Base-by-base conservation (phyloP, 37 sponge, comb jelly and placozoan genomes). In the Dysidea cf. avara region DNA sequence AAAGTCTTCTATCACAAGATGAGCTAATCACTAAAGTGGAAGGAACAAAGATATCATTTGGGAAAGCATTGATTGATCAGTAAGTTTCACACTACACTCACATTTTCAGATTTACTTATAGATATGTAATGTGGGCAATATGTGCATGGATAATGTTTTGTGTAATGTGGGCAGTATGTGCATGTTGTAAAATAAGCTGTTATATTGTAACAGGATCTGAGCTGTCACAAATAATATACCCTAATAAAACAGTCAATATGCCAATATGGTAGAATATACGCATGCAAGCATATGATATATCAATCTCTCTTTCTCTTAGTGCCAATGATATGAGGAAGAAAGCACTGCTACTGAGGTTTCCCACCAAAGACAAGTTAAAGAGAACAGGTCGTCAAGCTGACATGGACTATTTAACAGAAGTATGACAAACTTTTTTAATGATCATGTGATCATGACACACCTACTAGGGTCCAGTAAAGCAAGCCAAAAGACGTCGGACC, bases 21-120 rank as follows among this genome's bases (percentile, higher is more conserved):
- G 85, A 87, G 53, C 92, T 90, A 59, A 75, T 93, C 58, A 90
- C 95, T 26, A 91, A 92, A 47, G 91, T 95, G 26, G 96, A 98
- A 75, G 99, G 96, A 2, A 94, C 95, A 39, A 98, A 95, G 87
- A 76, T 92, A 36, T 39, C 58, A 25, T 72, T 90, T 48, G 77
- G 78, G 4, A 72, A 70, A 64, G 77, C 85, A 17, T 51, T 84
- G 28, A 62, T 83, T 7, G 77, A 69, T 20, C 60, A 76, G 57
- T 67, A 40, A 78, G 79, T 59, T n/a, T n/a, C n/a, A n/a, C n/a
- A n/a, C 11, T 39, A 64, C 35, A 43, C 66, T 64, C 66, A 39
- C 7, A 64, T 40, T 12, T 43, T 64, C 12, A 64, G 16, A 7
- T 28, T 64, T 25, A 39, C 66, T 6, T 40, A 64, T 17, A 11